Base-by-base conservation (phyloP, 2,113 vertebrate genomes). In the Trichomycterus rosablanca region DNA sequence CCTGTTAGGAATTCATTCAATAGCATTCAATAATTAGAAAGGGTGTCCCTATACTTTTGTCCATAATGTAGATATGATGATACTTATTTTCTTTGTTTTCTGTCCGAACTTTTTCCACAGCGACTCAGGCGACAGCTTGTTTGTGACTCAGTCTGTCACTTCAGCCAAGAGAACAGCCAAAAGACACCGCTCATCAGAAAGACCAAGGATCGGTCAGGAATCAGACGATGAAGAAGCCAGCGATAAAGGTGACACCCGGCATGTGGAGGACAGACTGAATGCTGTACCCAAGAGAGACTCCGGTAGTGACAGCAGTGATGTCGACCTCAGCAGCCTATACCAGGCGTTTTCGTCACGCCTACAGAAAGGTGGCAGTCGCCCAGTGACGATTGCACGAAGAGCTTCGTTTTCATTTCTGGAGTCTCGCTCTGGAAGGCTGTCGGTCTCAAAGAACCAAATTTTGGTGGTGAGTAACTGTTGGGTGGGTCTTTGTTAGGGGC, bases 91-190 rank as follows among this genome's bases (percentile, higher is more conserved):
- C n/a, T n/a, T n/a, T n/a, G n/a, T n/a, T n/a, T n/a, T n/a, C n/a
- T n/a, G n/a, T n/a, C n/a, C n/a, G n/a, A n/a, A n/a, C n/a, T n/a
- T 10, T 67, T 9, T 74, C 19, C 34, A 16, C 68, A 89, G 87
- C 59, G 84, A 84, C 48, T 87, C 85, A 0, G 81, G 59, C 4
- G 76, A 84, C 54, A 81, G 80, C 50, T 15, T 87, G 66, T 87
- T 89, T 68, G 20, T 83, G 23, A 87, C 84, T 5, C 86, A 87
- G 18, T 42, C 59, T 24, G 54, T 43, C 6, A 56, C 73, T 1
- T n/a, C 61, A 48, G 39, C 67, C 0, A 49, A 23, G 45, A 78
- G 78, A 20, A 66, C 37, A 6, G 19, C 28, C 54, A 65, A 43
- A 40, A 59, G 65, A 42, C 23, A 0, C 2, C 5, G 16, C 15